phyloP scores from a whole-genome alignment of 2,888 invertebrate genomes.

The Zele albiditarsus region DNA sequence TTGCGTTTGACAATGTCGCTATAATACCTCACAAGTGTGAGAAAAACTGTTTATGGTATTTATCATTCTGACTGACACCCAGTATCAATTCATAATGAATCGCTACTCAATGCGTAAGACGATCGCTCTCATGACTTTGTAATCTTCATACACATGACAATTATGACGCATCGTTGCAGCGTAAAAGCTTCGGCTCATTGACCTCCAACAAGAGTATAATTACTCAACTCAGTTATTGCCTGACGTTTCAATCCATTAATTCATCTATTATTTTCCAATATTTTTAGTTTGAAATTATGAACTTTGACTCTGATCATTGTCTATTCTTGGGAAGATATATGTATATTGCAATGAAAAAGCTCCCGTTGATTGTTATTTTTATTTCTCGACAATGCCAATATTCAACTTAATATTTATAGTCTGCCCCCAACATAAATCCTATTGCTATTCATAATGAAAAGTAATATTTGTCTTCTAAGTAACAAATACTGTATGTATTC shows the following conservation, averaged over 20 bases:
- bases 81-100: not conserved
- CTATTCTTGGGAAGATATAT: not conserved
- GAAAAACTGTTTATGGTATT: no score
- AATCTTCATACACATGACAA: not conserved
- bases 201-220: slow-evolving; percentile 40
- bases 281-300: slow-evolving; percentile 21
- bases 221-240: not conserved
- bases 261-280: slow-evolving; percentile 17
- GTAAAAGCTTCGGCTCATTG: slow-evolving; percentile 41
- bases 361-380: not conserved
- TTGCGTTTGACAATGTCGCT: no score
- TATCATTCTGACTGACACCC: no score
- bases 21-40: no score
- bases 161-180: not conserved
- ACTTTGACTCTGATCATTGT: slow-evolving; percentile 8
- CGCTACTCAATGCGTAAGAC: not conserved
- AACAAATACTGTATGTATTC: not conserved
- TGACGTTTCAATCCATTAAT: not conserved
- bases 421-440: not conserved
- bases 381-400: not conserved
- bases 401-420: not conserved
- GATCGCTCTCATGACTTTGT: slow-evolving; percentile 1
- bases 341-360: not conserved
- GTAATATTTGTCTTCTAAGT: not conserved
- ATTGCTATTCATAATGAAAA: no score